Conservation (phyloP, 2,888 invertebrate species). For the Gymnoscelis rufifasciata region DNA sequence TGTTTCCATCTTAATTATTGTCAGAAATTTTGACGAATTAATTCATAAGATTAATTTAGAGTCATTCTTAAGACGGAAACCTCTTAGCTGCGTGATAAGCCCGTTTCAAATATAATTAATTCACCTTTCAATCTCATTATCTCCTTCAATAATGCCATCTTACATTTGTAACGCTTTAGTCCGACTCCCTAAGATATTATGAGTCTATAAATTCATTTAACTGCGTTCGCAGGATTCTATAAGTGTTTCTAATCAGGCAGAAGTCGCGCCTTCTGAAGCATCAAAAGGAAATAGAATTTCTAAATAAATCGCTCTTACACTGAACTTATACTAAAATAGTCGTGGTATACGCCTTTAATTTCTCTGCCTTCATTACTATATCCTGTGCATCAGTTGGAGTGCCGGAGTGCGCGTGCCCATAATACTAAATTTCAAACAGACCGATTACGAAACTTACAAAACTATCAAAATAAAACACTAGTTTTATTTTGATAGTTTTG, state of each 20-base stretch:
- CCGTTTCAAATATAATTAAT: constrained; percentile 58
- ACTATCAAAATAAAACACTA: constrained; percentile 17
- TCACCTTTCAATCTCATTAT: constrained; percentile 46
- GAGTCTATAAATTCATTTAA: background rate
- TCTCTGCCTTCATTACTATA: constrained; percentile 71
- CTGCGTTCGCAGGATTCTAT: constrained; percentile 36
- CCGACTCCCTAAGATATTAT: background rate
- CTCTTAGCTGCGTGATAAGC: constrained; percentile 46
- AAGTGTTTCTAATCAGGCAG: constrained; percentile 37
- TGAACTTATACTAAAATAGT: constrained; percentile 72
- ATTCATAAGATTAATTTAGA: constrained; percentile 53
- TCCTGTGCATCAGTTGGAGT: constrained; percentile 63
- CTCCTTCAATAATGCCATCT: constrained; percentile 11
- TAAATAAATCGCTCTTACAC: constrained; percentile 74
- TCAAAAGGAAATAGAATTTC: constrained; percentile 68
- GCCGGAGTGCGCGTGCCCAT: constrained; percentile 48
- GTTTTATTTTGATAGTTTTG: too few species aligned
- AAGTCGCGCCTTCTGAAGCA: constrained; percentile 43
- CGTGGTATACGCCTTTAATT: constrained; percentile 62
- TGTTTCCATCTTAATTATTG: constrained; percentile 45
- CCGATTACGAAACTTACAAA: constrained; percentile 20
- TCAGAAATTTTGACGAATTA: constrained; percentile 48
- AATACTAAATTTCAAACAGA: constrained; percentile 35
- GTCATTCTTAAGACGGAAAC: constrained; percentile 38
- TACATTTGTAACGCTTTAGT: background rate